These are phyloP conservation scores for Sebastes variabilis DNA, from an alignment of 2,797 vertebrate species.

Conservation along the genomic window DNA sequence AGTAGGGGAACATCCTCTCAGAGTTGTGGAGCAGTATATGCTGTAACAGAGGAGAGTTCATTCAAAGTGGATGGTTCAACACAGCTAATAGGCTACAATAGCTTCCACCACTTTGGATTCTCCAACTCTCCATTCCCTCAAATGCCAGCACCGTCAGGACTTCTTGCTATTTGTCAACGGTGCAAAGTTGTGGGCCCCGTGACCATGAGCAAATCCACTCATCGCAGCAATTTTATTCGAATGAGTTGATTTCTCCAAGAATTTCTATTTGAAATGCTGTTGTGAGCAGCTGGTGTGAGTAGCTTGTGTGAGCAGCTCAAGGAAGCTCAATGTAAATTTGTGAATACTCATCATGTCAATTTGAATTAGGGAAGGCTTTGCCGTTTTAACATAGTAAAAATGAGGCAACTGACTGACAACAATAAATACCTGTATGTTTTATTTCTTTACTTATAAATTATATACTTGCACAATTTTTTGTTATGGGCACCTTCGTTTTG, in stretches of 20 bases:
- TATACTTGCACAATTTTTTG: slow-evolving; percentile 8
- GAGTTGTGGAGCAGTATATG: background rate
- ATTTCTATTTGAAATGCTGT: background rate
- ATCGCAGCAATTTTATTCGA: background rate
- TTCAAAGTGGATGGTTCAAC: background rate
- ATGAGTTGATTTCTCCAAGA: background rate
- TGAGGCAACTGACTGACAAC: background rate
- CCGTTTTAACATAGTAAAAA: background rate
- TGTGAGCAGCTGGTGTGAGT: background rate
- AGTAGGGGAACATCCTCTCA: background rate
- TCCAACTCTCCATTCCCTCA: background rate
- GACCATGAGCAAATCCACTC: background rate
- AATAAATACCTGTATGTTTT: slow-evolving; percentile 32
- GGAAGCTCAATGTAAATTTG: background rate
- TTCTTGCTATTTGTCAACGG: background rate
- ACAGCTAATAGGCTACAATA: background rate
- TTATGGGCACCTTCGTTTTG: slow-evolving; percentile 7
- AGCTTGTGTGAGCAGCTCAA: background rate
- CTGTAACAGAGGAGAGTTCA: background rate
- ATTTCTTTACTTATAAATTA: slow-evolving; percentile 56
- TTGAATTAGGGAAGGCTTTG: background rate
- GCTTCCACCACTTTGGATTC: background rate
- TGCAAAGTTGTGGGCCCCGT: background rate
- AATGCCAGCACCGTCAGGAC: slow-evolving; percentile 12
- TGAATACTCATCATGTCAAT: background rate